A percentile compares a stretch with the other conserved stretches of the same genome.
phyloP scores from a whole-genome alignment of 2,888 invertebrate genomes.

The Microplitis deprimator region DNA sequence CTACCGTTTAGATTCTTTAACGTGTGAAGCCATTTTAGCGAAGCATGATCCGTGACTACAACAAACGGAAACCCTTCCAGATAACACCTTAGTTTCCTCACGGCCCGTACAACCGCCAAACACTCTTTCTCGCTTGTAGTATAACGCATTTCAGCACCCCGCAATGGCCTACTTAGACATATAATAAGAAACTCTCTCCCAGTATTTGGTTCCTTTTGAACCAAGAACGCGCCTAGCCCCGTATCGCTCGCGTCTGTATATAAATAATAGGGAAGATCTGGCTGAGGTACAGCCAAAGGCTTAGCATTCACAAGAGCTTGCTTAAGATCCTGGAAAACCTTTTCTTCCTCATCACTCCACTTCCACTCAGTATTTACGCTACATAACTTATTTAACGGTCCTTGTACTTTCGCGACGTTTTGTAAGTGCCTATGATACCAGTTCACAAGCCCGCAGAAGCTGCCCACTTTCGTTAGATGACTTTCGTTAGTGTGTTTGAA shows the following conservation, averaged over 20 bases:
- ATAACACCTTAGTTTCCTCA: not conserved
- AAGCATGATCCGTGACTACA: constrained; percentile 51
- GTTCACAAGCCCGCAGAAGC: not conserved
- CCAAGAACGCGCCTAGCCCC: not conserved
- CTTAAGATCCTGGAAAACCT: not conserved
- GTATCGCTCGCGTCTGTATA: no score
- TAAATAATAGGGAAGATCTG: no score
- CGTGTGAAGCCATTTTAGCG: constrained; percentile 41
- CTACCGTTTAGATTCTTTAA: constrained; percentile 29
- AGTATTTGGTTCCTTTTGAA: constrained; percentile 38
- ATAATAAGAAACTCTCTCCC: constrained; percentile 6
- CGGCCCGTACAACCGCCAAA: no score
- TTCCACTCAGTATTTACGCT: not conserved
- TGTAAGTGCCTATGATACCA: not conserved
- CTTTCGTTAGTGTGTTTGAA: no score
- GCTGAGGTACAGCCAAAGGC: no score
- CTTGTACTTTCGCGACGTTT: not conserved
- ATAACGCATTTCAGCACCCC: not conserved
- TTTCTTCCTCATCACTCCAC: not conserved
- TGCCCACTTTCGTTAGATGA: not conserved
- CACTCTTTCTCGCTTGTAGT: not conserved
- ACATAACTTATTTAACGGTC: not conserved
- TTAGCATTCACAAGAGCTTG: no score
- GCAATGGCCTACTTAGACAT: not conserved
- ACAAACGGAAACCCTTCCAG: constrained; percentile 35